phyloP scores from a whole-genome alignment of 2,888 invertebrate species.

The Thera obeliscata region DNA sequence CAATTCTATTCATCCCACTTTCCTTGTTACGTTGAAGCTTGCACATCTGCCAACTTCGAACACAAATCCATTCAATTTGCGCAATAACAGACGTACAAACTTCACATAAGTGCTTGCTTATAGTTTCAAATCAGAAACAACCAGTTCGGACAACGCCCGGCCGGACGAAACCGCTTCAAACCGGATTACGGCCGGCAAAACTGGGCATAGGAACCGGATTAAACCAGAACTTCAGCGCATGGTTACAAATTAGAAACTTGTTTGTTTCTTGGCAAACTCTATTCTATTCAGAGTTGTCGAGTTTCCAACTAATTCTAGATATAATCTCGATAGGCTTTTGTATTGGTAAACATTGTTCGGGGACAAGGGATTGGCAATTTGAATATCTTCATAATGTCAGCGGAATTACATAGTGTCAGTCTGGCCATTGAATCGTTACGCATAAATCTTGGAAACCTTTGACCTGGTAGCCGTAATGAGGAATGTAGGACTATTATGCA shows the following conservation, averaged over 20 bases:
- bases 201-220: constrained; percentile 71
- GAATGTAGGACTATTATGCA: constrained; percentile 24
- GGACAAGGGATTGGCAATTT: constrained; percentile 44
- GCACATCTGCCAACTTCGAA: constrained; percentile 29
- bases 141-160: constrained; percentile 50
- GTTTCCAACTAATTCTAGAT: constrained; percentile 66
- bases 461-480: constrained; percentile 24
- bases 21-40: background rate
- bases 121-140: constrained; percentile 74
- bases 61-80: constrained; percentile 40
- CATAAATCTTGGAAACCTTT: constrained; percentile 29
- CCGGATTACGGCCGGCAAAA: constrained; percentile 64
- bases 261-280: constrained; percentile 69
- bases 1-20: background rate
- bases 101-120: constrained; percentile 61
- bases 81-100: constrained; percentile 42
- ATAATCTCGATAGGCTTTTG: constrained; percentile 52
- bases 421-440: constrained; percentile 24
- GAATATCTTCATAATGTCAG: constrained; percentile 41
- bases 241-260: constrained; percentile 81
- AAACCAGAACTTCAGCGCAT: constrained; percentile 76
- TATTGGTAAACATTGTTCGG: constrained; percentile 48
- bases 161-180: constrained; percentile 61
- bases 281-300: constrained; percentile 52
- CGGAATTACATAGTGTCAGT: constrained; percentile 28